Evolutionary conservation across 1,140 invertebrate species (phyloP).

Genomic region (Drosophila seguyi): DNA sequence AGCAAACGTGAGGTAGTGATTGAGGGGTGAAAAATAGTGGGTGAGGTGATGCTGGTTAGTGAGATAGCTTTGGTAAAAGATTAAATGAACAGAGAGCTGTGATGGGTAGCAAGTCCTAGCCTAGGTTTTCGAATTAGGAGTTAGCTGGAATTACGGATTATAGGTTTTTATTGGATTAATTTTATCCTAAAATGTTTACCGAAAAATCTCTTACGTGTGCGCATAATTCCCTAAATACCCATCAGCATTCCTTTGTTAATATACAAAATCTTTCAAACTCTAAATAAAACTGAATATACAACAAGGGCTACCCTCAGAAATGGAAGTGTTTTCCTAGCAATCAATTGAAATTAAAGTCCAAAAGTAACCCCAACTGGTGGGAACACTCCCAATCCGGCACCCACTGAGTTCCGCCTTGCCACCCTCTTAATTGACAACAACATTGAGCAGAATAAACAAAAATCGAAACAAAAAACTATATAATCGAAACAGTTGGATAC

Average conservation of each 20-base stretch:
- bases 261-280: not conserved
- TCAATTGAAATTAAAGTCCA: not conserved
- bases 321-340: not conserved
- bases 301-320: too few species aligned
- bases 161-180: too few species aligned
- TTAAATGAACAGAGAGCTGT: conserved; percentile 2
- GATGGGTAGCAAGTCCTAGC: not conserved
- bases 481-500: conserved; percentile 90
- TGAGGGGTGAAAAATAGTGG: conserved; percentile 4
- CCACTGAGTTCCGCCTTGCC: conserved; percentile 4
- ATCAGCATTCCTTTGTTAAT: not conserved
- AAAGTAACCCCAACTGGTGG: not conserved
- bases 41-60: not conserved
- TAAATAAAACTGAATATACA: not conserved
- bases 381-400: not conserved
- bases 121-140: not conserved
- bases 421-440: conserved; percentile 39
- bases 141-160: not conserved
- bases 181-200: too few species aligned
- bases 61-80: conserved; percentile 13
- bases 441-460: conserved; percentile 15
- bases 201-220: too few species aligned
- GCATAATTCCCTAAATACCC: too few species aligned
- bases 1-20: conserved; percentile 52
- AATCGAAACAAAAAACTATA: conserved; percentile 9